phyloP scores from a whole-genome alignment of 37 sponge, comb jelly and placozoan species.

The Cliona cf. orientalis region DNA sequence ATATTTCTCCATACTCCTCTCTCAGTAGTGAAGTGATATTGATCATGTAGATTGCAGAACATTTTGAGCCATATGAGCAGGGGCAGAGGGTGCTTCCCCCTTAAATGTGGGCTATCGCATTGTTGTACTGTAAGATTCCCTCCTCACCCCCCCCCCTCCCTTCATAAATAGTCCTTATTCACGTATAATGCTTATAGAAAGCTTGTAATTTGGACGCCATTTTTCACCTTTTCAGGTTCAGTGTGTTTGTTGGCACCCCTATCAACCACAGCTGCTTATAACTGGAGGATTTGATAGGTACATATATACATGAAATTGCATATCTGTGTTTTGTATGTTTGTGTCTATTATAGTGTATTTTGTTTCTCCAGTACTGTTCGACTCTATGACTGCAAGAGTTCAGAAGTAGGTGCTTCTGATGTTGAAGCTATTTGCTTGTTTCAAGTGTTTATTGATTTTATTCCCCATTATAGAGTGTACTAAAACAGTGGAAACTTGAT shows the following conservation, averaged over 20 bases:
- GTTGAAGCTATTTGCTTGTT: not conserved
- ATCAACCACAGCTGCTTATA: constrained; percentile 63
- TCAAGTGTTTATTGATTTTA: not conserved
- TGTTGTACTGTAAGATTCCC: too few relatives aligned
- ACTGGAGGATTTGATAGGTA: constrained; percentile 82
- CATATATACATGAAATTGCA: not conserved
- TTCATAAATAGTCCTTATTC: not conserved
- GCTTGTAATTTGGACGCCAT: not conserved
- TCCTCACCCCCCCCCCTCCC: not conserved
- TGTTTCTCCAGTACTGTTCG: constrained; percentile 32
- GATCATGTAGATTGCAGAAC: too few relatives aligned
- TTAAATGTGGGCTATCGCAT: too few relatives aligned
- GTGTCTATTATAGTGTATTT: not conserved
- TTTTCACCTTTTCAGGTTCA: constrained; percentile 64
- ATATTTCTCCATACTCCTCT: too few relatives aligned
- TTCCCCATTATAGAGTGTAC: constrained; percentile 7
- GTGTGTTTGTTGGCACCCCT: constrained; percentile 85
- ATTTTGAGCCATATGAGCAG: too few relatives aligned
- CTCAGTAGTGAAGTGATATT: too few relatives aligned
- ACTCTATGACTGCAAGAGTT: constrained; percentile 53
- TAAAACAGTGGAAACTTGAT: constrained; percentile 67
- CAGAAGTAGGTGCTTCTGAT: constrained; percentile 27
- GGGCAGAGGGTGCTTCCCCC: too few relatives aligned
- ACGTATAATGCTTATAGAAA: not conserved
- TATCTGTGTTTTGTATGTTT: not conserved